Evolutionary conservation across 1,140 invertebrate genomes (phyloP), one percentile per base, ranked within the genome.

Genomic region (Camponotus pennsylvanicus): DNA sequence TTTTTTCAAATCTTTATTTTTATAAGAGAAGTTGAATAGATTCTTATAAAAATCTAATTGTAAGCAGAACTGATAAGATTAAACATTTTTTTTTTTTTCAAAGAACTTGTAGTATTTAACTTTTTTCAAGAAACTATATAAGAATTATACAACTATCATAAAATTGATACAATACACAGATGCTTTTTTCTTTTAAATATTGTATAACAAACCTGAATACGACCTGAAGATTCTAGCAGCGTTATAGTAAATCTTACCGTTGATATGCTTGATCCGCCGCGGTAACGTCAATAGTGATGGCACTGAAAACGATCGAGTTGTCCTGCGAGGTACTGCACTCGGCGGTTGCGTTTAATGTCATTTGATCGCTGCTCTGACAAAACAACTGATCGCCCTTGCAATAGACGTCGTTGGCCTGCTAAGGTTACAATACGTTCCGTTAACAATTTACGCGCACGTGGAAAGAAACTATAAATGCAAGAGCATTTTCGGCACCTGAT

Each of bases 291-390:
- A 94, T 94, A 37, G 92, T 92, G 70, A 95, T 95, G 55, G 94
- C 94, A 90, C 94, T 95, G 64, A 95, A 95, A 49, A 95, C 92
- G 71, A 95, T 94, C 0, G 95, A 95, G 88, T 95, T 95, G 67
- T 95, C 94, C 21, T 93, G 90, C 9, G 94, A 95, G n/a, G 94
- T 93, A 32, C 93, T 92, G 76, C 93, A 94, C 37, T 95, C 94
- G 6, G 93, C 93, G n/a, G 93, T 93, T 15, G 92, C 92, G 57
- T 88, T 93, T 6, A 95, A 67, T 6, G 92, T 94, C 93, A 95
- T 94, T 87, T 95, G 94, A 71, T 95, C 94, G 57, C 93, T 94
- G 8, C 90, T 95, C 32, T 91, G 90, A 42, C 92, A 93, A 59
- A 86, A 89, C 18, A 83, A 80, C 52, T 90, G 92, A 37, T 94